Conservation (phyloP, 2,888 invertebrate species). For the Drymonia ruficornis region DNA sequence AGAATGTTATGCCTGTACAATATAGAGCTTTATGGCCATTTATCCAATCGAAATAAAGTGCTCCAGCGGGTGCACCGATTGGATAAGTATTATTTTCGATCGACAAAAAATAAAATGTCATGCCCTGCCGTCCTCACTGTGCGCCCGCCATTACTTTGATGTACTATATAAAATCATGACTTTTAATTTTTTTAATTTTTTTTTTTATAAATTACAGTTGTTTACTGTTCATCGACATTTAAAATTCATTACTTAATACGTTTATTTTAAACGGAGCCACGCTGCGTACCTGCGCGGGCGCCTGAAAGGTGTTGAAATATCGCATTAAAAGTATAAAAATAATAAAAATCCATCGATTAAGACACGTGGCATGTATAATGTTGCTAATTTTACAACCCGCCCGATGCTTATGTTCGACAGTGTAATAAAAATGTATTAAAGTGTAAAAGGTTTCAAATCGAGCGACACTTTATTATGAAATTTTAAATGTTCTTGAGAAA, state of each 20-base stretch:
- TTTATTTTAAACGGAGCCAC: slow-evolving; percentile 12
- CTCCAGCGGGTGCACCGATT: too few species aligned
- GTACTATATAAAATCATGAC: too few species aligned
- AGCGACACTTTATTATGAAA: slow-evolving; percentile 15
- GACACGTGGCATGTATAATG: slow-evolving; percentile 41
- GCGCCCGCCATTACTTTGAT: too few species aligned
- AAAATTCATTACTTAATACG: slow-evolving; percentile 10
- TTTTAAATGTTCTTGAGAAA: slow-evolving; percentile 15
- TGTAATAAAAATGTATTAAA: slow-evolving; percentile 44
- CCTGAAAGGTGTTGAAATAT: slow-evolving; percentile 12
- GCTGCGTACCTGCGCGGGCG: slow-evolving; percentile 11
- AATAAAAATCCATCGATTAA: slow-evolving; percentile 43
- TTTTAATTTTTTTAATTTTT: too few species aligned
- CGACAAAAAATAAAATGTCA: too few species aligned
- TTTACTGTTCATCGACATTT: slow-evolving; percentile 5
- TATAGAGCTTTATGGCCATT: too few species aligned
- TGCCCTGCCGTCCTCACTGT: too few species aligned
- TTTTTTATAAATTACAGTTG: too few species aligned
- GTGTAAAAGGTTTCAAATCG: slow-evolving; percentile 34
- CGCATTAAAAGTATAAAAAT: slow-evolving; percentile 9
- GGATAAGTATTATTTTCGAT: too few species aligned
- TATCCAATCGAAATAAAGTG: too few species aligned
- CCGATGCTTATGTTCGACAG: slow-evolving; percentile 22
- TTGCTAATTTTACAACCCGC: slow-evolving; percentile 52
- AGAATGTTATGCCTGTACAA: too few species aligned